phyloP scores from a whole-genome alignment of 2,113 vertebrate species.

The Paradoxurus hermaphroditus region DNA sequence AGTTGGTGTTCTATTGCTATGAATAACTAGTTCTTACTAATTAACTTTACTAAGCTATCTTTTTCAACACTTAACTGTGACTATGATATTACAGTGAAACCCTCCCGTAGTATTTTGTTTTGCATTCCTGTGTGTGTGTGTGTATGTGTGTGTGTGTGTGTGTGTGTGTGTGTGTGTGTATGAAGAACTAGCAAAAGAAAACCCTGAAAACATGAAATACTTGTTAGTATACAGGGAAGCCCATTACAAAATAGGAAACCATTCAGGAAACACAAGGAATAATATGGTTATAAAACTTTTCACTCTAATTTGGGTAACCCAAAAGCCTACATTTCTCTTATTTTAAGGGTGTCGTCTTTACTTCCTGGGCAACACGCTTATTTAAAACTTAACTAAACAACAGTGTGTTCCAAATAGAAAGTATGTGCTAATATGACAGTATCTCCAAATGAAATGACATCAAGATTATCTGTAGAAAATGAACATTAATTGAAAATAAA shows the following conservation, averaged over 20 bases:
- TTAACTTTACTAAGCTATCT: conserved; percentile 49
- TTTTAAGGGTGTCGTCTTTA: conserved; percentile 48
- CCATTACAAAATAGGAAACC: conserved; percentile 34
- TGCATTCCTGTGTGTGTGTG: conserved; percentile 48
- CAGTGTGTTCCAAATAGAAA: conserved; percentile 46
- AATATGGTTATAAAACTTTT: conserved; percentile 27
- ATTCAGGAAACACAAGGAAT: conserved; percentile 55
- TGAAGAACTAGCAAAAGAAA: conserved; percentile 48
- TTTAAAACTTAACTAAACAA: conserved; percentile 48
- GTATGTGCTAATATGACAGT: conserved; percentile 34
- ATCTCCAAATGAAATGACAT: conserved; percentile 35
- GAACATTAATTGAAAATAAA: conserved; percentile 71
- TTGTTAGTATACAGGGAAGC: conserved; percentile 44
- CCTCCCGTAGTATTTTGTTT: conserved; percentile 39
- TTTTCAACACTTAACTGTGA: conserved; percentile 56
- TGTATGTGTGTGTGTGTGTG: background rate
- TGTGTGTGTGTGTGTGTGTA: background rate
- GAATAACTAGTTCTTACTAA: conserved; percentile 27
- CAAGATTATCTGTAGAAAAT: conserved; percentile 61
- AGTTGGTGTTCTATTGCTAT: conserved; percentile 53
- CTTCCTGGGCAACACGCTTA: conserved; percentile 33
- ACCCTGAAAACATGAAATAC: conserved; percentile 28
- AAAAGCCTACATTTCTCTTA: conserved; percentile 29
- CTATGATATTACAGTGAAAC: conserved; percentile 57
- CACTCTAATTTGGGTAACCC: background rate